phyloP scores from a whole-genome alignment of 1,140 invertebrate genomes.

The Helicoverpa armigera region DNA sequence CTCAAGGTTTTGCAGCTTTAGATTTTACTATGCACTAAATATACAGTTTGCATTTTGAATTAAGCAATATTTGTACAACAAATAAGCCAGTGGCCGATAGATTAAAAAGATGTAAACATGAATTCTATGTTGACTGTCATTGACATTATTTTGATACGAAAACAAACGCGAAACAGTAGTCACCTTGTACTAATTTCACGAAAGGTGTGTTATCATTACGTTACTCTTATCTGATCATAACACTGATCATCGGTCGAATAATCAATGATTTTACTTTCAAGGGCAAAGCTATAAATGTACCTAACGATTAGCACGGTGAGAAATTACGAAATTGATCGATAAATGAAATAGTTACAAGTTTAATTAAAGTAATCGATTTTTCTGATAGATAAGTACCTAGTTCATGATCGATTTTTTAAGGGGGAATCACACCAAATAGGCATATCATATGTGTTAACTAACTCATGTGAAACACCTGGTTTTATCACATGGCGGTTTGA shows the following conservation, averaged over 20 bases:
- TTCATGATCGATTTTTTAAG: constrained; percentile 20
- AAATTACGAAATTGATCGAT: constrained; percentile 19
- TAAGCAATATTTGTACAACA: too few relatives aligned
- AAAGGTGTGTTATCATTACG: constrained; percentile 52
- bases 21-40: too few relatives aligned
- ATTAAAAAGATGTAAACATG: not conserved
- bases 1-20: too few relatives aligned
- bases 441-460: too few relatives aligned
- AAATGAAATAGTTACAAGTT: not conserved
- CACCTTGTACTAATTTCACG: constrained; percentile 60
- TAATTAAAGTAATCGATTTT: not conserved
- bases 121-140: constrained; percentile 44
- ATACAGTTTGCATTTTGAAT: too few relatives aligned
- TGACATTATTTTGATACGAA: constrained; percentile 59
- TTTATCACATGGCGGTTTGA: constrained; percentile 11
- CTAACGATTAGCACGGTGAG: not conserved
- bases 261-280: constrained; percentile 46
- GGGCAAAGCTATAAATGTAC: constrained; percentile 18
- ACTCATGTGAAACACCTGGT: constrained; percentile 7
- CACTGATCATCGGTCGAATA: constrained; percentile 51
- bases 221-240: constrained; percentile 50
- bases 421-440: not conserved
- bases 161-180: constrained; percentile 54
- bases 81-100: too few relatives aligned
- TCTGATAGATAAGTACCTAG: not conserved